Conservation (phyloP, 2,888 invertebrate genomes). For the Nudaria mundana region DNA sequence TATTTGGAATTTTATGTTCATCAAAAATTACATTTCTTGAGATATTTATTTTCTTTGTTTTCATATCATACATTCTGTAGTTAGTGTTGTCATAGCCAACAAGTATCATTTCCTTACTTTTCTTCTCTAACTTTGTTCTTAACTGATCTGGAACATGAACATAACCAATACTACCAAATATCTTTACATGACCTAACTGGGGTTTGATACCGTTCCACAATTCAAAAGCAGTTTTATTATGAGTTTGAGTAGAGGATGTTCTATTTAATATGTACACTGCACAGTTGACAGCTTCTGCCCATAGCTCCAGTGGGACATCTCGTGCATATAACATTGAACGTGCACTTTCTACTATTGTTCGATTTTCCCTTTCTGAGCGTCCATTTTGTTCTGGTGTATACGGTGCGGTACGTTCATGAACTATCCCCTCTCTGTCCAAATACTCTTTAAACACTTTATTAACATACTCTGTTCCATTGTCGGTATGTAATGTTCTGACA, state of each 20-base stretch:
- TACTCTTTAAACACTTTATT: slow-evolving; percentile 18
- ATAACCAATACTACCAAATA: slow-evolving; percentile 37
- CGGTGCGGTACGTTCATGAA: slow-evolving; percentile 33
- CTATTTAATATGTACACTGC: slow-evolving; percentile 44
- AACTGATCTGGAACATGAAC: slow-evolving; percentile 39
- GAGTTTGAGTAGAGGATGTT: slow-evolving; percentile 32
- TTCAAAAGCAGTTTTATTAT: slow-evolving; percentile 33
- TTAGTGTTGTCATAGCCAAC: slow-evolving; percentile 39
- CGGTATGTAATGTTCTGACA: slow-evolving; percentile 16
- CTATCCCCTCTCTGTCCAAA: slow-evolving; percentile 26
- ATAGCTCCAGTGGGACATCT: slow-evolving; percentile 26
- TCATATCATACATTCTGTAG: slow-evolving; percentile 34
- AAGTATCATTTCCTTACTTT: slow-evolving; percentile 29
- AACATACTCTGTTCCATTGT: slow-evolving; percentile 24
- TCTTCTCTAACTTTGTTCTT: slow-evolving; percentile 20
- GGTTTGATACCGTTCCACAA: slow-evolving; percentile 34
- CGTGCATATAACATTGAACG: slow-evolving; percentile 35
- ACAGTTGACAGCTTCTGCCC: slow-evolving; percentile 50
- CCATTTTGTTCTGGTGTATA: slow-evolving; percentile 43
- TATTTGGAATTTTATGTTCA: slow-evolving; percentile 20
- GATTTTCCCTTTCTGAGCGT: slow-evolving; percentile 35
- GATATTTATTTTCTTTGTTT: no score
- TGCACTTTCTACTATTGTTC: slow-evolving; percentile 39
- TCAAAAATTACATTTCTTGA: slow-evolving; percentile 31
- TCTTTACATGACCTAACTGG: slow-evolving; percentile 16